Conservation (phyloP, 2,113 vertebrate species). For the Bothrops jararaca region DNA sequence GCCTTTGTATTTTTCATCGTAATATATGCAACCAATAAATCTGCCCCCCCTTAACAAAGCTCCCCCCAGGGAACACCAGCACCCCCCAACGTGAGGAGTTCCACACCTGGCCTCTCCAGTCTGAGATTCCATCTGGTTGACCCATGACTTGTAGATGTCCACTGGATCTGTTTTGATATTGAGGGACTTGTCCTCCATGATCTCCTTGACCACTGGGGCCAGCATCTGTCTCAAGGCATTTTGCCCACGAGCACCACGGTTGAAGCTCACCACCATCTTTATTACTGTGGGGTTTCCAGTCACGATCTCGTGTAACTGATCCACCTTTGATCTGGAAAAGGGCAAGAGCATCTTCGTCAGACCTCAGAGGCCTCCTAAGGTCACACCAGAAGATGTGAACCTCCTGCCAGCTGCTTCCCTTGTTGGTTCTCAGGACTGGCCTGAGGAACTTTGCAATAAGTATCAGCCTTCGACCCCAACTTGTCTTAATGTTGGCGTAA, state of each 20-base stretch:
- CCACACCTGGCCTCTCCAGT: constrained; percentile 93
- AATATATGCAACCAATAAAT: neutral
- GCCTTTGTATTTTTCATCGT: neutral
- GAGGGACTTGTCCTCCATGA: constrained; percentile 93
- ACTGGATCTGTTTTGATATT: constrained; percentile 98
- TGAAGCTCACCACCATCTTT: constrained; percentile 99
- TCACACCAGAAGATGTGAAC: neutral
- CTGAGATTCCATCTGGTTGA: constrained; percentile 98
- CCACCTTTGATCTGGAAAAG: constrained; percentile 88
- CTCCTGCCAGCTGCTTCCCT: neutral
- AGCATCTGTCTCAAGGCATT: constrained; percentile 93
- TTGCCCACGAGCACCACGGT: constrained; percentile 92
- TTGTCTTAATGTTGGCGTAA: neutral
- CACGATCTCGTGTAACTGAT: constrained; percentile 96
- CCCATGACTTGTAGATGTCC: constrained; percentile 98
- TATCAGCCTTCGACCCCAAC: neutral
- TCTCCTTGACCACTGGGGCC: constrained; percentile 94
- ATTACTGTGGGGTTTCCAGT: constrained; percentile 97
- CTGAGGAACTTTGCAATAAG: neutral
- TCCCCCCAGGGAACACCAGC: neutral
- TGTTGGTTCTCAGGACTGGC: neutral
- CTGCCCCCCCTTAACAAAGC: neutral
- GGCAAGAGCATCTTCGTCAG: neutral
- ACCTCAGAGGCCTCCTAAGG: neutral
- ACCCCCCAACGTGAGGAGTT: neutral